phyloP scores from a whole-genome alignment of 2,797 vertebrate species.

The Myotis myotis region DNA sequence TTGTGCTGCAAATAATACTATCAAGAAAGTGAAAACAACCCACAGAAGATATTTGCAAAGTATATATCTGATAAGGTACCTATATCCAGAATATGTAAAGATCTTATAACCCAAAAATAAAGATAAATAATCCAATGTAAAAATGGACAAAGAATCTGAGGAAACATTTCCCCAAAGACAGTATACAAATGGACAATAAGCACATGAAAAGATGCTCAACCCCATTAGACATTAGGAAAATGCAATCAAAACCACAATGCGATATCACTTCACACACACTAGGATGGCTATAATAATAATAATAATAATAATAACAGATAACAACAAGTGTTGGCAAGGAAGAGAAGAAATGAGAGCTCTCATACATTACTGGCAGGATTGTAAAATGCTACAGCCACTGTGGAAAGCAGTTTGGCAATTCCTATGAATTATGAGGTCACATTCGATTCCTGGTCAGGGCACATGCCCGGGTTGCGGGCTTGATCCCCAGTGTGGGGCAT shows the following conservation, averaged over 20 bases:
- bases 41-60: constrained; percentile 11
- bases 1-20: neutral
- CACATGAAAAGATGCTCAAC: constrained; percentile 5
- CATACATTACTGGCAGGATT: neutral
- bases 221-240: neutral
- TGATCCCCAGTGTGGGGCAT: too few relatives aligned
- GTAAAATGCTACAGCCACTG: neutral
- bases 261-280: neutral
- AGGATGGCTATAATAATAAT: neutral
- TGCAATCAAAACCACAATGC: constrained; percentile 23
- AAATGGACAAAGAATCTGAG: neutral
- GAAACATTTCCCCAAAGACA: constrained; percentile 14
- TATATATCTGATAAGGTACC: neutral
- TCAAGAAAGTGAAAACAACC: constrained; percentile 30
- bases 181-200: constrained; percentile 10
- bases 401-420: constrained; percentile 1
- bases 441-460: too few relatives aligned
- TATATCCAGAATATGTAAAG: constrained; percentile 24
- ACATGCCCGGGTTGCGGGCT: too few relatives aligned
- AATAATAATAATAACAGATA: neutral
- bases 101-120: constrained; percentile 12
- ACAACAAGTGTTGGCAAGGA: neutral
- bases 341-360: neutral
- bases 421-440: neutral
- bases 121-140: neutral